phyloP scores from a whole-genome alignment of 2,113 vertebrate species.

The Phaethon lepturus region DNA sequence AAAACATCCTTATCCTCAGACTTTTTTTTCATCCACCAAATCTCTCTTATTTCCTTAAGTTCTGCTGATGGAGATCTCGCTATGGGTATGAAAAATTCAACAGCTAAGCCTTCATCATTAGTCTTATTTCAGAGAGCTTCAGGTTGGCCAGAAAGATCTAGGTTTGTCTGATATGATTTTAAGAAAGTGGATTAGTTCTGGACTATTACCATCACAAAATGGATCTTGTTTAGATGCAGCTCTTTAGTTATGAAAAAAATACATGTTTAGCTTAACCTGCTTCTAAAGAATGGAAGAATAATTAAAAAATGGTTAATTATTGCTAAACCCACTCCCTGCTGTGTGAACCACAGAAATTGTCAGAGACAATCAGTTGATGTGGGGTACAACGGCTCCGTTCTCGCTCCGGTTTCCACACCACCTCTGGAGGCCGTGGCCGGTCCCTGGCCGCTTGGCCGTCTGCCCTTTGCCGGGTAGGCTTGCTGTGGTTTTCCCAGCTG shows the following conservation, averaged over 20 bases:
- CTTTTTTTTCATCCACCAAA: neutral
- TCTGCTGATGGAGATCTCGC: neutral
- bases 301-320: neutral
- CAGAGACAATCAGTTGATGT: neutral
- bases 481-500: neutral
- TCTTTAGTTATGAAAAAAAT: neutral
- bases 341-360: neutral
- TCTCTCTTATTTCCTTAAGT: neutral
- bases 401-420: neutral
- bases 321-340: neutral
- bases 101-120: neutral
- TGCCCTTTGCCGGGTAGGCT: neutral
- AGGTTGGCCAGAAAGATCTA: neutral
- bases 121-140: neutral
- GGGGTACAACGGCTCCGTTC: neutral
- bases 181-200: neutral
- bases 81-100: neutral
- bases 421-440: neutral
- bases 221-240: neutral
- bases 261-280: neutral
- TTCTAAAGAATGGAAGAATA: neutral
- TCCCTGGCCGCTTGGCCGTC: rapidly evolving
- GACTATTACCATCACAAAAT: neutral
- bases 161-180: neutral
- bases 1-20: neutral